phyloP scores from a whole-genome alignment of 1,140 invertebrate species.

The Drosophila malerkotliana region DNA sequence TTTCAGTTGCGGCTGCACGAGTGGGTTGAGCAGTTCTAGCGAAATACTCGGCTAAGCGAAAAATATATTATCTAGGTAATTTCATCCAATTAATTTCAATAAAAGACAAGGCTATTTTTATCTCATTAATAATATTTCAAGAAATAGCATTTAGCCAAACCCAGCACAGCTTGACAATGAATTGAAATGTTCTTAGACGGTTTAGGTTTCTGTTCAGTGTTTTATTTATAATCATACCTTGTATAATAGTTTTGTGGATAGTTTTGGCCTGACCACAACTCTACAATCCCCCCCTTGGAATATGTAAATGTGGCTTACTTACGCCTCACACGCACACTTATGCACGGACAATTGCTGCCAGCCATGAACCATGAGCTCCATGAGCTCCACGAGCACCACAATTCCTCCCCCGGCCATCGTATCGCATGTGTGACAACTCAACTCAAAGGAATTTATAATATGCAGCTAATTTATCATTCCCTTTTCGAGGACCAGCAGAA shows the following conservation, averaged over 20 bases:
- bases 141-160: too few relatives aligned
- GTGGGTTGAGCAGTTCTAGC: slow-evolving; percentile 4
- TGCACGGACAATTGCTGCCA: slow-evolving; percentile 60
- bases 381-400: slow-evolving; percentile 2
- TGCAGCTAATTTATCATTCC: slow-evolving; percentile 76
- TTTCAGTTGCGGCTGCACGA: slow-evolving; percentile 1
- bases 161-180: too few relatives aligned
- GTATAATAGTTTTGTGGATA: background rate
- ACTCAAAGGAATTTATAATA: slow-evolving; percentile 81
- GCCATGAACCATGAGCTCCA: slow-evolving; percentile 48
- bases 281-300: slow-evolving; percentile 8
- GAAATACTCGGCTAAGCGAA: background rate
- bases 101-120: background rate
- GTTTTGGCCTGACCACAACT: slow-evolving; percentile 9
- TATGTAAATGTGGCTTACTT: slow-evolving; percentile 65
- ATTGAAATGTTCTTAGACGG: too few relatives aligned
- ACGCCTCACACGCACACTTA: slow-evolving; percentile 60
- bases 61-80: background rate
- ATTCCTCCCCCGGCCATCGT: slow-evolving; percentile 30
- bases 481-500: slow-evolving; percentile 33
- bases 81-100: background rate
- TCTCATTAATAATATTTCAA: too few relatives aligned
- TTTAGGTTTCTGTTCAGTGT: background rate
- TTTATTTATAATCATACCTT: background rate
- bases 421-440: slow-evolving; percentile 55